phyloP scores from a whole-genome alignment of 2,113 vertebrate species.

The Plotosus lineatus region DNA sequence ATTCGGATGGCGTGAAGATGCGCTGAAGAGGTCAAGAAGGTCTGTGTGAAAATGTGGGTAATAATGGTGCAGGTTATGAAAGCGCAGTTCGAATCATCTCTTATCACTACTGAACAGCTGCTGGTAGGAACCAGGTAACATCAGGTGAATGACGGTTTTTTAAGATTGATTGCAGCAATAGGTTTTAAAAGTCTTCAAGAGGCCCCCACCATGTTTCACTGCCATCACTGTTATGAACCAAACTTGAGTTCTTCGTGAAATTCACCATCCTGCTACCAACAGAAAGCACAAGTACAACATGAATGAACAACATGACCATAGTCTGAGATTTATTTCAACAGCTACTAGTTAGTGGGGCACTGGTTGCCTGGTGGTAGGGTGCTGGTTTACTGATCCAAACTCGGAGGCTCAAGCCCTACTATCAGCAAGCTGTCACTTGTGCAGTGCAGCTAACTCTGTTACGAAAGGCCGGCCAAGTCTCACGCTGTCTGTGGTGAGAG shows the following conservation, averaged over 20 bases:
- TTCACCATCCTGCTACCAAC: neutral
- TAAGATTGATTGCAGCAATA: neutral
- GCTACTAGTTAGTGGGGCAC: too few species aligned
- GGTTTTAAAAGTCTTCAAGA: neutral
- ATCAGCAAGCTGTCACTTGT: too few species aligned
- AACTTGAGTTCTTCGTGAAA: neutral
- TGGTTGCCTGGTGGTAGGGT: too few species aligned
- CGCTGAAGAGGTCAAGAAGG: neutral
- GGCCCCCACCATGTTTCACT: neutral
- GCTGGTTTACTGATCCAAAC: too few species aligned
- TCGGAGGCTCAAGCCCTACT: too few species aligned
- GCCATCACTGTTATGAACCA: neutral
- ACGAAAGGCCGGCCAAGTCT: too few species aligned
- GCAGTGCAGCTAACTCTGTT: too few species aligned
- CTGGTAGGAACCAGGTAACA: neutral
- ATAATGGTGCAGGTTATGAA: neutral
- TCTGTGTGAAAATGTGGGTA: conserved; percentile 11
- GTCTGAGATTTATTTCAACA: too few species aligned
- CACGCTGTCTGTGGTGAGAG: too few species aligned
- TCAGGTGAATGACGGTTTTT: conserved; percentile 19
- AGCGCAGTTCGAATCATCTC: neutral
- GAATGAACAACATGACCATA: too few species aligned
- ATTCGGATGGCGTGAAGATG: neutral
- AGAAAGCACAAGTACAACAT: too few species aligned
- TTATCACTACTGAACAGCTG: conserved; percentile 22